Percentiles rank a stretch among this genome's conserved stretches.
These are phyloP conservation scores for Tiphia femorata DNA, from an alignment of 2,888 invertebrate genomes.

Conservation along the genomic window DNA sequence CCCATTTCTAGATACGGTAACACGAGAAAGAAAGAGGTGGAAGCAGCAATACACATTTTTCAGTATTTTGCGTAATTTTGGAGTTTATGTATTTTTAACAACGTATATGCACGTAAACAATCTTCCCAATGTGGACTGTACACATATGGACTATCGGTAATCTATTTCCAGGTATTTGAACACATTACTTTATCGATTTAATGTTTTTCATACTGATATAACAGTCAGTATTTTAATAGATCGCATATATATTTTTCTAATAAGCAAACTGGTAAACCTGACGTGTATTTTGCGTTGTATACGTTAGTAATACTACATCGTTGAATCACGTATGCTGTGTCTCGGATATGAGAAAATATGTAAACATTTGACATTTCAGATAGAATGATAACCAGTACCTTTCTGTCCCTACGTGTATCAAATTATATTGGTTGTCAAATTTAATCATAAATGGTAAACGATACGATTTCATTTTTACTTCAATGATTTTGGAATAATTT, in stretches of 20 bases:
- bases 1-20: too few relatives aligned
- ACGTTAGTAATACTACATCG: too few relatives aligned
- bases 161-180: too few relatives aligned
- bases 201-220: not conserved
- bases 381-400: too few relatives aligned
- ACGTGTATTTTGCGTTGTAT: too few relatives aligned
- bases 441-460: too few relatives aligned
- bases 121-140: not conserved
- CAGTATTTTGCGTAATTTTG: slow-evolving; percentile 47
- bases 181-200: too few relatives aligned
- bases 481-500: not conserved
- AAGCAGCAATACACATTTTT: slow-evolving; percentile 52
- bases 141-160: too few relatives aligned
- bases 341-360: too few relatives aligned
- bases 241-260: not conserved
- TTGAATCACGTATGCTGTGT: too few relatives aligned
- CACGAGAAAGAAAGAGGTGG: slow-evolving; percentile 42
- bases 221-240: not conserved
- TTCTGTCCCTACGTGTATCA: not conserved
- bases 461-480: not conserved
- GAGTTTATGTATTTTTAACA: slow-evolving; percentile 35
- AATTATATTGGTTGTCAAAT: not conserved
- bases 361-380: too few relatives aligned
- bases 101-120: slow-evolving; percentile 30
- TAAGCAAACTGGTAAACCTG: too few relatives aligned